Conservation (phyloP, 1,140 invertebrate species). For the Lanistes nyassanus region DNA sequence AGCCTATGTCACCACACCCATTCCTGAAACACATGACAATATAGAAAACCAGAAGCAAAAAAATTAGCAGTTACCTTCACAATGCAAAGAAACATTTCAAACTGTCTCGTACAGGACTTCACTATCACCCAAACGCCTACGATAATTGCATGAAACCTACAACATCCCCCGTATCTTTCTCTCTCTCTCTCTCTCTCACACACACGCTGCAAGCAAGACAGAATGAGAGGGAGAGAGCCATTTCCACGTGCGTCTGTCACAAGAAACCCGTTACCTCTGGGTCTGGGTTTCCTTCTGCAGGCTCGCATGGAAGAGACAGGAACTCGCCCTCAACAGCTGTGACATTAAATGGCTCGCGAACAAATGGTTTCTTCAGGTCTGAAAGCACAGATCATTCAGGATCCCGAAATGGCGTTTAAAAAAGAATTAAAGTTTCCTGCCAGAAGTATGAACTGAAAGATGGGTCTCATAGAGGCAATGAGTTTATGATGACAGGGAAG, state of each 20-base stretch:
- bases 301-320: neutral
- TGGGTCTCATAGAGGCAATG: too few species aligned
- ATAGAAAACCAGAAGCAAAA: neutral
- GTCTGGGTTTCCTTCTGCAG: constrained; percentile 13
- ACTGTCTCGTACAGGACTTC: neutral
- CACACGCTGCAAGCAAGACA: neutral
- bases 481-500: too few species aligned
- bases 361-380: constrained; percentile 23
- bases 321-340: neutral
- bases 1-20: too few species aligned
- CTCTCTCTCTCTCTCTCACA: neutral
- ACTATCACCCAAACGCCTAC: neutral
- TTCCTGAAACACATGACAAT: neutral
- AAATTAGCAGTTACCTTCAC: neutral
- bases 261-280: constrained; percentile 1
- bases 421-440: too few species aligned
- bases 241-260: neutral
- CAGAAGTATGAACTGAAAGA: too few species aligned
- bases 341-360: constrained; percentile 4
- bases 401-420: neutral
- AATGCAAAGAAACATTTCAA: neutral
- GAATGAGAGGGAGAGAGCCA: neutral
- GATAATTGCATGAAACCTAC: neutral
- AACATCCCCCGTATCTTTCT: neutral
- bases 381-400: neutral